These are phyloP conservation scores for Astyanax mexicanus DNA, from an alignment of 2,797 vertebrate genomes.

Conservation along the genomic window DNA sequence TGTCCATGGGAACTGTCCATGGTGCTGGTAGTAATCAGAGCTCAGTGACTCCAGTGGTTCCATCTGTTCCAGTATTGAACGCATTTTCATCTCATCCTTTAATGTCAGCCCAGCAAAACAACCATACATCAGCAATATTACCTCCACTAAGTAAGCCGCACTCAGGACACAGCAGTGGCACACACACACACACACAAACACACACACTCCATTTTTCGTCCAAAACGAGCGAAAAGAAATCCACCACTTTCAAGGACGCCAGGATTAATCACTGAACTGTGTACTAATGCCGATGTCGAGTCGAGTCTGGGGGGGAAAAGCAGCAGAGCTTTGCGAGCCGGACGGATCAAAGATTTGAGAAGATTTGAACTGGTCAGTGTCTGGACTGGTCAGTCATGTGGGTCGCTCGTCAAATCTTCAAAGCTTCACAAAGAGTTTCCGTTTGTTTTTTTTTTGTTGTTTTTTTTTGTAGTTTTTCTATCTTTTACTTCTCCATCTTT, in stretches of 20 bases:
- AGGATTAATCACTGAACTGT: conserved; percentile 21
- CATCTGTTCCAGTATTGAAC: conserved; percentile 31
- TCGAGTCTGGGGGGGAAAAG: no score
- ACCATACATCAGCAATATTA: conserved; percentile 33
- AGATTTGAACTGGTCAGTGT: background rate
- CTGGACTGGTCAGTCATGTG: no score
- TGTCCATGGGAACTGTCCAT: conserved; percentile 37
- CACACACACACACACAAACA: conserved; percentile 4
- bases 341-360: conserved; percentile 24
- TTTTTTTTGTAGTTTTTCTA: no score
- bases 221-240: conserved; percentile 21
- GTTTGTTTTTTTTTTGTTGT: background rate
- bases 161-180: background rate
- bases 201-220: background rate
- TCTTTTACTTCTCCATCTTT: no score
- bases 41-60: conserved; percentile 25
- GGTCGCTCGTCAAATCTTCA: no score
- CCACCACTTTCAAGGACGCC: conserved; percentile 29
- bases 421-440: conserved; percentile 28
- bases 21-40: conserved; percentile 46
- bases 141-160: background rate
- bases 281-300: background rate
- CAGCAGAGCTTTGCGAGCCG: background rate
- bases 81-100: conserved; percentile 33
- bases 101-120: conserved; percentile 42